A percentile compares a stretch with the other conserved stretches of the same genome.
These are phyloP conservation scores for Caenorhabditis plicata DNA, from an alignment of 2,888 invertebrate species.

Conservation along the genomic window DNA sequence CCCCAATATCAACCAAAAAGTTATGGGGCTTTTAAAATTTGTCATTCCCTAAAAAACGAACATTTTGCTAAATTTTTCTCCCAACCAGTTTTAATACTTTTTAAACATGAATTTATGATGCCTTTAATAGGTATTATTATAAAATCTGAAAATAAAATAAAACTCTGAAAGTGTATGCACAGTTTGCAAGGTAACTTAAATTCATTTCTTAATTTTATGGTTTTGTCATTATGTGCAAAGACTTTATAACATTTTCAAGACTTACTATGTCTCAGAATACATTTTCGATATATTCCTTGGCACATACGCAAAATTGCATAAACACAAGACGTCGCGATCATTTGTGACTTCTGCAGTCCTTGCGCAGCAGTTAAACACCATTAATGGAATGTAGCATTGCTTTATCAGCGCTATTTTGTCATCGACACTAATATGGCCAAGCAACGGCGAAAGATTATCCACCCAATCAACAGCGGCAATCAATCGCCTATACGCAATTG, in stretches of 20 bases:
- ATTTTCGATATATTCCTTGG: constrained; percentile 58
- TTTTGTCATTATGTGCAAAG: too few species aligned
- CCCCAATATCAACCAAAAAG: too few species aligned
- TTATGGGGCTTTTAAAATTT: too few species aligned
- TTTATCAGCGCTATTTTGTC: constrained; percentile 57
- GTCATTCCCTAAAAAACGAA: too few species aligned
- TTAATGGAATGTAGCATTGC: constrained; percentile 47
- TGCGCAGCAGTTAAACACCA: constrained; percentile 58
- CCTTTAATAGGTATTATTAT: background rate
- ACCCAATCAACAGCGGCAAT: constrained; percentile 65
- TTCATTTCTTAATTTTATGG: too few species aligned
- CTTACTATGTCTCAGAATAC: constrained; percentile 60
- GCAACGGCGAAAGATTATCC: constrained; percentile 50
- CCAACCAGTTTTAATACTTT: too few species aligned
- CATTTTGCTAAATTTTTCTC: too few species aligned
- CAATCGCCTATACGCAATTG: constrained; percentile 57
- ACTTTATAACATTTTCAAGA: constrained; percentile 1
- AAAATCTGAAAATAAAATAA: background rate
- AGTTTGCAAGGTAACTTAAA: too few species aligned
- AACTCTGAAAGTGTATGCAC: too few species aligned
- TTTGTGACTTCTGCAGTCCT: constrained; percentile 51
- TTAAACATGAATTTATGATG: too few species aligned
- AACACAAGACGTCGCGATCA: constrained; percentile 53
- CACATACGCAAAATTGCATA: constrained; percentile 62
- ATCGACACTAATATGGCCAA: constrained; percentile 46